These are phyloP conservation scores for Ferdinandea cuprea DNA, from an alignment of 2,888 invertebrate species.

Conservation along the genomic window DNA sequence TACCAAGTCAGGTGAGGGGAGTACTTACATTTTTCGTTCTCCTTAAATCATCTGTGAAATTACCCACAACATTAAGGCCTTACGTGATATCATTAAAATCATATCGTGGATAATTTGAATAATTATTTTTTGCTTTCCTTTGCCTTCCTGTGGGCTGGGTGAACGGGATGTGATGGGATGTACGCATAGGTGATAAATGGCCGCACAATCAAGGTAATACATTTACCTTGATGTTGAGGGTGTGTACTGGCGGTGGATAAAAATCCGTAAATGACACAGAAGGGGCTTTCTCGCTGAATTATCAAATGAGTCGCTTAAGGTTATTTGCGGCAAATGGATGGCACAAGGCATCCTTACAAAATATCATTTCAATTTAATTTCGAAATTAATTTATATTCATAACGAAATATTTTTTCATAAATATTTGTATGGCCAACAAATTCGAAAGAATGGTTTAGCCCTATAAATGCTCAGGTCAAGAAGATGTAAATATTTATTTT, in stretches of 20 bases:
- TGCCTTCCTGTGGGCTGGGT: constrained; percentile 5
- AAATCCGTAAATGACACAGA: constrained; percentile 5
- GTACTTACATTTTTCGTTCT: constrained; percentile 1
- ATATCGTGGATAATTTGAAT: constrained; percentile 71
- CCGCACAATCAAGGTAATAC: constrained; percentile 53
- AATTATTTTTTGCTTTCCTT: constrained; percentile 46
- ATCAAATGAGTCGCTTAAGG: constrained; percentile 37
- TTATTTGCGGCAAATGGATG: constrained; percentile 12
- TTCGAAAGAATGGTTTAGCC: background rate
- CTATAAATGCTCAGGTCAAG: too few species aligned
- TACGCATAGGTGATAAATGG: constrained; percentile 47
- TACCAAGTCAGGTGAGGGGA: background rate
- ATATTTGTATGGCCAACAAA: background rate
- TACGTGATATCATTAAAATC: constrained; percentile 73
- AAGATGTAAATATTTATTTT: too few species aligned
- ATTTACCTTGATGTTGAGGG: constrained; percentile 16
- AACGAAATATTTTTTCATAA: background rate
- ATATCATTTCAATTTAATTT: background rate
- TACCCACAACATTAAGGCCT: constrained; percentile 61
- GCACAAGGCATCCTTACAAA: background rate
- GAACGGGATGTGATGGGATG: background rate
- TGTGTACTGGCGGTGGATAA: constrained; percentile 1
- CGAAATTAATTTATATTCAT: background rate
- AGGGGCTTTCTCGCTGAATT: constrained; percentile 23
- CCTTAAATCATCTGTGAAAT: constrained; percentile 55